phyloP scores from a whole-genome alignment of 2,113 vertebrate species.

The Tetrax tetrax region DNA sequence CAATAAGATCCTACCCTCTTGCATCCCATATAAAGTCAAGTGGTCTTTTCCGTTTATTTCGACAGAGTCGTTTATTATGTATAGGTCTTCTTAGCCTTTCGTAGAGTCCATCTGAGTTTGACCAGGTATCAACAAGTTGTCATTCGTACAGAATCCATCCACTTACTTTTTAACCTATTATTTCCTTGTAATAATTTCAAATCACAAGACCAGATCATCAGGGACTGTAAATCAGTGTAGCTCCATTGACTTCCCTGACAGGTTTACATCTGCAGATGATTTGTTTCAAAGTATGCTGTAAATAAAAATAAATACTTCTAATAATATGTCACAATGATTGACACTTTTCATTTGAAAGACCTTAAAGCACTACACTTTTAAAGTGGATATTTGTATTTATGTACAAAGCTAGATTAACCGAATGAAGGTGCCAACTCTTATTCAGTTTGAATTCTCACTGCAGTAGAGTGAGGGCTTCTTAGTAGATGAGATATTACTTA shows the following conservation, averaged over 20 bases:
- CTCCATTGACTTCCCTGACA: background rate
- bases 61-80: background rate
- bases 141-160: background rate
- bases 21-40: background rate
- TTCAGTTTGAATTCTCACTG: background rate
- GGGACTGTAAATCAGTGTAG: background rate
- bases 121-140: background rate
- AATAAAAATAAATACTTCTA: conserved; percentile 21
- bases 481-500: background rate
- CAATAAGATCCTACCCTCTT: background rate
- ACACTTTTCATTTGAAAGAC: background rate
- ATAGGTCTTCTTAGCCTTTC: background rate
- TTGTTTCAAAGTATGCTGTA: conserved; percentile 1
- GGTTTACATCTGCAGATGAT: background rate
- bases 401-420: background rate
- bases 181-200: background rate
- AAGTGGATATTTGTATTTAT: background rate
- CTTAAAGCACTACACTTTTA: background rate
- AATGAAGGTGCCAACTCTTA: background rate
- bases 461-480: background rate
- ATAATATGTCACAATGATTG: background rate
- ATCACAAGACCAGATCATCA: background rate
- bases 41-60: background rate
- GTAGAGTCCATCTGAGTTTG: background rate
- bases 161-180: background rate